Conservation (phyloP, 2,888 invertebrate genomes). For the Choreutis nemorana region DNA sequence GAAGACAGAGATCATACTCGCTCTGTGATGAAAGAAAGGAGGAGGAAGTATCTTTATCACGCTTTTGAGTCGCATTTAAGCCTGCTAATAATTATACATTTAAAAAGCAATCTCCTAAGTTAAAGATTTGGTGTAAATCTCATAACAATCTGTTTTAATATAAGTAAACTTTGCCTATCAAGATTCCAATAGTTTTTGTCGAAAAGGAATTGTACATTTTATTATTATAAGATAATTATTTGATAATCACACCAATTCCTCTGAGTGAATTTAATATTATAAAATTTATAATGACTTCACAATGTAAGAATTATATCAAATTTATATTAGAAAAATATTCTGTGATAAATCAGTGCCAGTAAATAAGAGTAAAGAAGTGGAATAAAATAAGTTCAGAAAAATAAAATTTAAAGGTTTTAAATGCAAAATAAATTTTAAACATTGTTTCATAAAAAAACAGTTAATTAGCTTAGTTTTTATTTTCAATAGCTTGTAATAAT, state of each 20-base stretch:
- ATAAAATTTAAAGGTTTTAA: slow-evolving; percentile 6
- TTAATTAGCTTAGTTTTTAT: slow-evolving; percentile 5
- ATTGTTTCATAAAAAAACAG: slow-evolving; percentile 9
- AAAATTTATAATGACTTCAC: no score
- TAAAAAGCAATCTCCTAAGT: no score
- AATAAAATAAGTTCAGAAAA: slow-evolving; percentile 5
- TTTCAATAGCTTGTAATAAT: slow-evolving; percentile 3
- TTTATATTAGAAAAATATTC: slow-evolving; percentile 15
- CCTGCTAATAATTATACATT: no score
- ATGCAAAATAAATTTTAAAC: slow-evolving; percentile 8
- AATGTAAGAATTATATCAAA: slow-evolving; percentile 2
- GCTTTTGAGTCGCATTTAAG: no score
- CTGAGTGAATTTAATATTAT: slow-evolving; percentile 4
- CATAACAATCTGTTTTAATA: no score
- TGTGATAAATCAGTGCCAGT: slow-evolving; percentile 51
- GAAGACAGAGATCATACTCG: no score
- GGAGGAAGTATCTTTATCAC: no score
- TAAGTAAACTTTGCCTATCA: no score
- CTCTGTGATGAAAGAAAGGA: no score
- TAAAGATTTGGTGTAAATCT: no score
- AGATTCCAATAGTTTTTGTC: no score
- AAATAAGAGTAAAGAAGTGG: slow-evolving; percentile 9
- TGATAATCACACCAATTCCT: slow-evolving; percentile 1
- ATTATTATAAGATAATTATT: slow-evolving; percentile 2
- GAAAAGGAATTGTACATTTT: no score